Percentiles rank a stretch among this genome's conserved stretches.
phyloP scores from a whole-genome alignment of 2,888 invertebrate species.

The Thalpophila matura region DNA sequence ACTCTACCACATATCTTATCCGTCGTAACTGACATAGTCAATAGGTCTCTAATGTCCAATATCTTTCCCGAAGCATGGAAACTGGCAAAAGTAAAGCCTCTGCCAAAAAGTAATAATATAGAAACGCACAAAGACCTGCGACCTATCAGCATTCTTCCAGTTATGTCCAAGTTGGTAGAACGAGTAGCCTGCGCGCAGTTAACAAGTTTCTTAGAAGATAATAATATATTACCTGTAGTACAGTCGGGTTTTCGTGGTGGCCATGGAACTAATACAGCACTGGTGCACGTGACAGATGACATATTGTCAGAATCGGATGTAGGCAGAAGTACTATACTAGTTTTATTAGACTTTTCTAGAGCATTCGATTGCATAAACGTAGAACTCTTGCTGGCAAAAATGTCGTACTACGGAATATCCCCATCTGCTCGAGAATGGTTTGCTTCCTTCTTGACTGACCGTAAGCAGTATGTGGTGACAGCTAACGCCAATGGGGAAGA shows the following conservation, averaged over 20 bases:
- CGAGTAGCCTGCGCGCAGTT: background rate
- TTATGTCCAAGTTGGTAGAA: background rate
- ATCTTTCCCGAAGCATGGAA: background rate
- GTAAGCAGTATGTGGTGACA: conserved; percentile 6
- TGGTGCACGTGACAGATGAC: conserved; percentile 3
- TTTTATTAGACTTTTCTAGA: conserved; percentile 15
- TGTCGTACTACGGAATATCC: background rate
- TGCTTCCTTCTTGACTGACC: background rate
- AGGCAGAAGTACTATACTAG: background rate
- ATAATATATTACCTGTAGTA: background rate
- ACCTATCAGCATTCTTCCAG: conserved; percentile 3
- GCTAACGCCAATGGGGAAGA: background rate
- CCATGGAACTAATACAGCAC: background rate
- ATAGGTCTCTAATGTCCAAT: background rate
- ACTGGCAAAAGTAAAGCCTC: background rate
- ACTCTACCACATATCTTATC: too few species aligned
- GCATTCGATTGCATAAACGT: conserved; percentile 16
- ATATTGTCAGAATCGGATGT: background rate
- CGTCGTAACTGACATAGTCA: background rate
- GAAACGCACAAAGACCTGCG: conserved; percentile 2
- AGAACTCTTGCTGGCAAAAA: background rate
- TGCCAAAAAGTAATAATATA: background rate
- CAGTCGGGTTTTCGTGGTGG: conserved; percentile 1
- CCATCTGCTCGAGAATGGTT: background rate
- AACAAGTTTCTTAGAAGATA: background rate